A percentile compares a stretch with the other conserved stretches of the same genome.
These are phyloP conservation scores for Pipra filicauda DNA, from an alignment of 2,113 vertebrate species.

Conservation along the genomic window DNA sequence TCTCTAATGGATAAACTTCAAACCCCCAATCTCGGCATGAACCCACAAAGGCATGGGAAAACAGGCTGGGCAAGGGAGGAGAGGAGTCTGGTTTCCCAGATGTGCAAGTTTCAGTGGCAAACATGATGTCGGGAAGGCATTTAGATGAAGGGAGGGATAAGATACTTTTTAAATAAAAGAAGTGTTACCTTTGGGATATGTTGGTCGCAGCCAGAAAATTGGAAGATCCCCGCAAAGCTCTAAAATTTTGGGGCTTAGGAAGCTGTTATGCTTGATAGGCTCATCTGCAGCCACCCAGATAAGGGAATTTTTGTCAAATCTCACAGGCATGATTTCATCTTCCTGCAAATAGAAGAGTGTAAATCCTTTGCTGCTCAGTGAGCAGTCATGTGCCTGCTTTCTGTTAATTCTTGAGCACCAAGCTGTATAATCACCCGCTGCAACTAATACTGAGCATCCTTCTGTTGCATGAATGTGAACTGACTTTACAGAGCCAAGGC, in stretches of 20 bases:
- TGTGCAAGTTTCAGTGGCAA: not conserved
- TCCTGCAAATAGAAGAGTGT: conserved; percentile 73
- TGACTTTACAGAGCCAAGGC: not conserved
- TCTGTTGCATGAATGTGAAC: not conserved
- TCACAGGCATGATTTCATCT: conserved; percentile 90
- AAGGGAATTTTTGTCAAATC: conserved; percentile 87
- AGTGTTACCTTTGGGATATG: conserved; percentile 84
- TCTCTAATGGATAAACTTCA: not conserved
- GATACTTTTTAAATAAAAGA: not conserved
- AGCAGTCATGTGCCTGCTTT: not conserved
- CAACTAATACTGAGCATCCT: not conserved
- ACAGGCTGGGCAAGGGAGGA: not conserved
- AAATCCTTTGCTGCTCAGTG: conserved; percentile 50
- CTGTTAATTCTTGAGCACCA: conserved; percentile 32
- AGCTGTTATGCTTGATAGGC: conserved; percentile 85
- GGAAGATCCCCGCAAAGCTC: conserved; percentile 87
- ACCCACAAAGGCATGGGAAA: not conserved
- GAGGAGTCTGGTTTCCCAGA: not conserved
- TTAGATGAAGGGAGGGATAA: not conserved
- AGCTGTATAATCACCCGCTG: not conserved
- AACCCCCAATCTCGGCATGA: not conserved
- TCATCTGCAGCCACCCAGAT: conserved; percentile 88
- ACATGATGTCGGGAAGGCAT: not conserved
- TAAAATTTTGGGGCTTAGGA: conserved; percentile 88
- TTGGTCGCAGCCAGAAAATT: conserved; percentile 90